Conservation (phyloP, 2,113 vertebrate species). For the Gadus chalcogrammus region DNA sequence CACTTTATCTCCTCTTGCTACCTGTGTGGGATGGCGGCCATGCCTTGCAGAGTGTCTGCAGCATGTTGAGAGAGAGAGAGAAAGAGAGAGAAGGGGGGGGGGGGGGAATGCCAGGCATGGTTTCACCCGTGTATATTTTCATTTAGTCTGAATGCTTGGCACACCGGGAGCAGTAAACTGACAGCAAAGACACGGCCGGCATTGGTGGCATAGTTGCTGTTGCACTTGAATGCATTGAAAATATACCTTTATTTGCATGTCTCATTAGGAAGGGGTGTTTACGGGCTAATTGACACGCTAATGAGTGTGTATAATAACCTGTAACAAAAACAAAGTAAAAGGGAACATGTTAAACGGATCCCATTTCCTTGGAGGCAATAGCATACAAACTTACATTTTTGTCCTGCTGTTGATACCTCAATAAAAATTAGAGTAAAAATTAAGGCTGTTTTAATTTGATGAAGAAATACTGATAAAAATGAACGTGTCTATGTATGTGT, state of each 20-base stretch:
- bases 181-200: conserved; percentile 81
- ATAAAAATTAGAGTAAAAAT: too few relatives aligned
- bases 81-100: too few relatives aligned
- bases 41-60: conserved; percentile 85
- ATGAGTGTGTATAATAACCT: too few relatives aligned
- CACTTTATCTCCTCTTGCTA: conserved; percentile 57
- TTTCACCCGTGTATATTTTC: conserved; percentile 89
- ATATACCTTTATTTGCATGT: conserved; percentile 84
- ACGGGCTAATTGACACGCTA: neutral
- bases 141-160: conserved; percentile 94
- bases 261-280: conserved; percentile 58
- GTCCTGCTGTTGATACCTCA: too few relatives aligned
- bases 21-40: conserved; percentile 81
- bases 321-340: too few relatives aligned
- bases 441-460: too few relatives aligned
- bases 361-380: too few relatives aligned
- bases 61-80: conserved; percentile 81
- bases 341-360: too few relatives aligned
- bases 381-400: too few relatives aligned
- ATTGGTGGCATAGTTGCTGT: conserved; percentile 79
- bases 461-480: too few relatives aligned
- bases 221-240: conserved; percentile 76
- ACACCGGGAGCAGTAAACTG: conserved; percentile 81
- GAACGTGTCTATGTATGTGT: too few relatives aligned
- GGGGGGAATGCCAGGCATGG: conserved; percentile 82